Percentiles rank a stretch among this genome's conserved stretches.
Conservation (phyloP, 2,797 vertebrate species). For the Spheniscus humboldti region DNA sequence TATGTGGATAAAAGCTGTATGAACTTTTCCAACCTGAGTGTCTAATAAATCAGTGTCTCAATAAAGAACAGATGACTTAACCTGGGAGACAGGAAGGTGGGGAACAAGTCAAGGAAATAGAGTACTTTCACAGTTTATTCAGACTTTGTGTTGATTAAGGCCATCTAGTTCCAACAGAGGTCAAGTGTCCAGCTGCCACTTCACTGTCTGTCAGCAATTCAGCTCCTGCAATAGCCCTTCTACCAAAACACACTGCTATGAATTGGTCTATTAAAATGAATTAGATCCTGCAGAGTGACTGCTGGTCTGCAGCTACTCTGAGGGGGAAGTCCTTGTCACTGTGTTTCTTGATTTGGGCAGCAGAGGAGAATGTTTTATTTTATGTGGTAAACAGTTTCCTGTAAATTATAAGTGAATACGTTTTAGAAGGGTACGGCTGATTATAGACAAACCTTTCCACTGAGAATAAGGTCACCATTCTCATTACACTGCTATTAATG, state of each 20-base stretch:
- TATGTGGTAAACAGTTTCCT: neutral
- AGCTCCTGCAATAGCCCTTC: neutral
- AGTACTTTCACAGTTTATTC: neutral
- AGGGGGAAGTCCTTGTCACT: neutral
- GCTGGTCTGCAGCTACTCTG: neutral
- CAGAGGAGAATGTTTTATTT: neutral
- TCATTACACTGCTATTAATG: conserved; percentile 10
- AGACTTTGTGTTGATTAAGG: conserved; percentile 19
- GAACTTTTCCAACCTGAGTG: neutral
- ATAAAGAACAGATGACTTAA: conserved; percentile 10
- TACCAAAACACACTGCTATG: neutral
- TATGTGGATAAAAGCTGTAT: neutral
- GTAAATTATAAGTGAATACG: neutral
- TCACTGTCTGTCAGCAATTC: neutral
- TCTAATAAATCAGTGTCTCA: conserved; percentile 15
- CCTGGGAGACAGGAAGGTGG: neutral
- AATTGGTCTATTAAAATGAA: conserved; percentile 1
- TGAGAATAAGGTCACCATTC: neutral
- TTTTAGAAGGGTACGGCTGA: neutral
- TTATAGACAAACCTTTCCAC: neutral
- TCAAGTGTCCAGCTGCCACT: conserved; percentile 9
- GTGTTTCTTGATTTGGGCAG: neutral
- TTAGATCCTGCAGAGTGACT: neutral
- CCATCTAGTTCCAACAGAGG: neutral
- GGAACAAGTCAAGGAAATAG: neutral